Conservation (phyloP, 2,888 invertebrate genomes). For the Myathropa florea region DNA sequence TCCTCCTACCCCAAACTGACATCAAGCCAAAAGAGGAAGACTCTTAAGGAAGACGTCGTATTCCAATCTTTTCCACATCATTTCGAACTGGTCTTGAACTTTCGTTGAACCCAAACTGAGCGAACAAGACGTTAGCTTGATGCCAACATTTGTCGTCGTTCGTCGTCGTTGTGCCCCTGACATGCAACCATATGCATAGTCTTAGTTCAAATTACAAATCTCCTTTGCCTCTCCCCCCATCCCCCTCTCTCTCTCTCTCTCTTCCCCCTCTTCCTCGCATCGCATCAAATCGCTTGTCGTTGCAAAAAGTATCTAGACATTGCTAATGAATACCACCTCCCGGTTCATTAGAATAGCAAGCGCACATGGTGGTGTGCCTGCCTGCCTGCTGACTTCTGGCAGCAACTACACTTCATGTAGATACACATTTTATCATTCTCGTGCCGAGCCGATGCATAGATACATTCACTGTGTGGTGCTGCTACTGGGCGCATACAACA, state of each 20-base stretch:
- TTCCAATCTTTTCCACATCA: not conserved
- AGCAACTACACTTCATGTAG: conserved; percentile 9
- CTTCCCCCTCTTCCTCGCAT: too few relatives aligned
- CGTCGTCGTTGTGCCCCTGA: not conserved
- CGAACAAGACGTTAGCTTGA: not conserved
- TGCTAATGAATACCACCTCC: not conserved
- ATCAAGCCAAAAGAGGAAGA: not conserved
- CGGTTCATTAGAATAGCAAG: conserved; percentile 28
- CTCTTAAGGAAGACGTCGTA: not conserved
- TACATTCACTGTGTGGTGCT: not conserved
- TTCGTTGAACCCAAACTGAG: not conserved
- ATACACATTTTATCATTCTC: conserved; percentile 23
- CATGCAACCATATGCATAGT: not conserved
- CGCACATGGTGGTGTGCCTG: not conserved
- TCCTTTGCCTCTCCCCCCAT: not conserved
- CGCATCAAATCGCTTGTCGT: too few relatives aligned
- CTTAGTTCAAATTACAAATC: not conserved
- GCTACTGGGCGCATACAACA: conserved; percentile 3
- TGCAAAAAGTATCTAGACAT: not conserved
- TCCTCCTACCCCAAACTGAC: not conserved
- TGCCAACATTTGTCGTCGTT: not conserved
- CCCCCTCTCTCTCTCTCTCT: too few relatives aligned
- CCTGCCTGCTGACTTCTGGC: not conserved
- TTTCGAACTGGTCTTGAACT: not conserved
- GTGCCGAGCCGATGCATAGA: not conserved